Evolutionary conservation across 2,888 invertebrate species (phyloP).

Genomic region (Flexamia atlantica): DNA sequence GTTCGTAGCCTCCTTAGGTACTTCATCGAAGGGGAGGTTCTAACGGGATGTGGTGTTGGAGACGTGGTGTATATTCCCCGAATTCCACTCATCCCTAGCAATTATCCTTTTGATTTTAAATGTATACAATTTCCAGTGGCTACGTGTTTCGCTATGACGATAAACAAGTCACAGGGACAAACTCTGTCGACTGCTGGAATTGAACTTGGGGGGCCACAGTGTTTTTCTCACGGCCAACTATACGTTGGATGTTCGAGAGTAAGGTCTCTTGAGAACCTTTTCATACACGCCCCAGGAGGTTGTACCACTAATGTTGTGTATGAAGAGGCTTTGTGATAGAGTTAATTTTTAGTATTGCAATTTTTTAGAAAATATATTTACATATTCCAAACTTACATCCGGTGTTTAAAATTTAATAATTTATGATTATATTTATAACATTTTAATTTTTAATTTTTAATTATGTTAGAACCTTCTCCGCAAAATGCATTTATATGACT

Average conservation of each 20-base stretch:
- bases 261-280: neutral
- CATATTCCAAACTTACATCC: no score
- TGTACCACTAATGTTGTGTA: neutral
- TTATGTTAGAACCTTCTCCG: neutral
- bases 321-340: conserved; percentile 11
- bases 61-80: conserved; percentile 10
- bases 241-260: neutral
- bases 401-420: no score
- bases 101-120: conserved; percentile 20
- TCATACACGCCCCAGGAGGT: conserved; percentile 6
- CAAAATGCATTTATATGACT: conserved; percentile 64
- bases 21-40: conserved; percentile 30
- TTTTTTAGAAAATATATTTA: no score
- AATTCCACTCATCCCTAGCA: neutral
- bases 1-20: neutral
- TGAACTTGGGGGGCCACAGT: neutral
- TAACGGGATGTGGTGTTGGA: conserved; percentile 28
- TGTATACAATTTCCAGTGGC: neutral
- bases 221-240: conserved; percentile 12
- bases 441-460: no score
- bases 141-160: neutral
- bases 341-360: no score
- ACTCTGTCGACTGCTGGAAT: neutral
- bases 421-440: no score
- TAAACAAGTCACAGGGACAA: conserved; percentile 16